These are phyloP conservation scores for Eupeodes luniger DNA, from an alignment of 2,888 invertebrate species.

Conservation along the genomic window DNA sequence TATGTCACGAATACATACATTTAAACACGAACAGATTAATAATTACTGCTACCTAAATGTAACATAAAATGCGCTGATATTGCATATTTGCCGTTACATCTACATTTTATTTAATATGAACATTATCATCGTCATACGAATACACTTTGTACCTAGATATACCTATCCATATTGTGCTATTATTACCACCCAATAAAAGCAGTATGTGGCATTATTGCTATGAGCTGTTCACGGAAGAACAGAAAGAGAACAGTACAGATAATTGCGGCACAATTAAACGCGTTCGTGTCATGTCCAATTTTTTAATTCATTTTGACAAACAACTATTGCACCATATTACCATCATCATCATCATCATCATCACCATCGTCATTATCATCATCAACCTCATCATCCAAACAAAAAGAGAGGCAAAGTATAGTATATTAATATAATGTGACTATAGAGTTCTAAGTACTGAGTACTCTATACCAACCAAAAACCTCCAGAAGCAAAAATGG, in stretches of 20 bases:
- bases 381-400: too few species aligned
- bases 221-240: slow-evolving; percentile 1
- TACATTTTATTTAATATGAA: slow-evolving; percentile 33
- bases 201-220: slow-evolving; percentile 1
- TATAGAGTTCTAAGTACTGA: not conserved
- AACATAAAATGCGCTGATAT: slow-evolving; percentile 47
- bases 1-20: too few species aligned
- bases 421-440: slow-evolving; percentile 1
- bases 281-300: slow-evolving; percentile 65
- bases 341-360: slow-evolving; percentile 30
- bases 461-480: not conserved
- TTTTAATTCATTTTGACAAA: slow-evolving; percentile 56
- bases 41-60: slow-evolving; percentile 31
- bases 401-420: not conserved
- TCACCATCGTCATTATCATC: slow-evolving; percentile 29
- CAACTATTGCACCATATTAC: slow-evolving; percentile 21
- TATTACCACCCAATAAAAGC: slow-evolving; percentile 14
- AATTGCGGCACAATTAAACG: slow-evolving; percentile 61
- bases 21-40: not conserved
- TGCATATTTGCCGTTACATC: slow-evolving; percentile 26
- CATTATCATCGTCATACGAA: not conserved
- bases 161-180: too few species aligned
- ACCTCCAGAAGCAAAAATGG: slow-evolving; percentile 18
- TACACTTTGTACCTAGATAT: not conserved
- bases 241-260: slow-evolving; percentile 5